phyloP scores from a whole-genome alignment of 2,113 vertebrate genomes.

The Barbus barbus region DNA sequence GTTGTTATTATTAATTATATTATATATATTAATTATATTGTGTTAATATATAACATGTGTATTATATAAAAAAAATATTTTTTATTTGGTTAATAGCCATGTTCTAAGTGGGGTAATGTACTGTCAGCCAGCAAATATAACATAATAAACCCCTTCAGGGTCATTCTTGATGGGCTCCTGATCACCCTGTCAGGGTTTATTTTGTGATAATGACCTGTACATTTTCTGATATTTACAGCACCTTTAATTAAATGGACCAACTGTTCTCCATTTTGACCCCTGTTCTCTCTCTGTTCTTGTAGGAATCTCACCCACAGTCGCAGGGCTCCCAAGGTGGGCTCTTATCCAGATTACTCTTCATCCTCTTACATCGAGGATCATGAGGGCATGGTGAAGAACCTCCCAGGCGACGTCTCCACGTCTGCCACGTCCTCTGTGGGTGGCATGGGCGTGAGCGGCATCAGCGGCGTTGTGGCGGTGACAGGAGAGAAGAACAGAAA shows the following conservation, averaged over 20 bases:
- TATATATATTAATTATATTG: too few relatives aligned
- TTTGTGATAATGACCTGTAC: not conserved
- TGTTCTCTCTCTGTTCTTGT: slow-evolving; percentile 58
- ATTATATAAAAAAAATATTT: too few relatives aligned
- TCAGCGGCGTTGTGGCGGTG: slow-evolving; percentile 55
- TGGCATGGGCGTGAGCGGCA: slow-evolving; percentile 68
- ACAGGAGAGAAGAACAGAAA: slow-evolving; percentile 91
- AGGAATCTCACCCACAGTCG: slow-evolving; percentile 89
- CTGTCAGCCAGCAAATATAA: not conserved
- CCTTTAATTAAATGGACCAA: not conserved
- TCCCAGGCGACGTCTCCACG: slow-evolving; percentile 83
- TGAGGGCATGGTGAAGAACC: slow-evolving; percentile 92
- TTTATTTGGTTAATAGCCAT: too few relatives aligned
- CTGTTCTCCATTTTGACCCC: not conserved
- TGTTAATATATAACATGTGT: too few relatives aligned
- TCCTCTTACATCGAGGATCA: slow-evolving; percentile 96
- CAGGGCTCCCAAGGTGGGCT: slow-evolving; percentile 90
- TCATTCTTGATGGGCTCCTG: not conserved
- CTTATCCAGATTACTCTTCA: slow-evolving; percentile 92
- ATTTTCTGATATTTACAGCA: not conserved
- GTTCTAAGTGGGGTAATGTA: too few relatives aligned
- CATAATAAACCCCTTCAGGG: too few relatives aligned
- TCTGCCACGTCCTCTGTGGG: slow-evolving; percentile 74
- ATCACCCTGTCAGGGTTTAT: not conserved
- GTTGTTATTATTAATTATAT: too few relatives aligned